Conservation (phyloP, 2,113 vertebrate genomes). For the Notothenia coriiceps region DNA sequence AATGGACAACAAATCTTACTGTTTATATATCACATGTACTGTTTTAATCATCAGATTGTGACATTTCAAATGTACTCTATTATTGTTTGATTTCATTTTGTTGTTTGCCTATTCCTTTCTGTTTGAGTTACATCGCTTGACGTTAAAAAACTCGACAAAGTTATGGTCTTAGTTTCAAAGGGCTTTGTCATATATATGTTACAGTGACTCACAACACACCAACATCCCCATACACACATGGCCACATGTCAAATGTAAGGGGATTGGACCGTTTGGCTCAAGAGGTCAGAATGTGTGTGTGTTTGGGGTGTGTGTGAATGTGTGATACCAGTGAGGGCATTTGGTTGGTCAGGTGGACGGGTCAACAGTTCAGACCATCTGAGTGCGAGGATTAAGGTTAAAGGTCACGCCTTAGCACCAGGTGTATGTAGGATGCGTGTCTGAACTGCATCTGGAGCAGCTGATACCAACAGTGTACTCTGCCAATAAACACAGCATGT, state of each 20-base stretch:
- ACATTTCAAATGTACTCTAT: background rate
- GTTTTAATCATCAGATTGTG: background rate
- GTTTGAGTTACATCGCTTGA: background rate
- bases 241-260: background rate
- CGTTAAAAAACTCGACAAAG: background rate
- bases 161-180: background rate
- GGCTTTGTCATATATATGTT: background rate
- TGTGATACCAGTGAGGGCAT: constrained; percentile 10
- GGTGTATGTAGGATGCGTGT: constrained; percentile 28
- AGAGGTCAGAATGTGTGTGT: constrained; percentile 17
- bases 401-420: constrained; percentile 38
- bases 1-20: background rate
- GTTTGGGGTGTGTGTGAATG: background rate
- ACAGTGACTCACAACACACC: constrained; percentile 4
- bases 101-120: too few relatives aligned
- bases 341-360: constrained; percentile 32
- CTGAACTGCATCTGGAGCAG: constrained; percentile 25
- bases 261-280: constrained; percentile 32
- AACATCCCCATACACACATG: background rate
- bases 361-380: constrained; percentile 58
- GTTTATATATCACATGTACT: background rate
- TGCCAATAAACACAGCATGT: constrained; percentile 29
- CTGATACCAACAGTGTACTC: constrained; percentile 5
- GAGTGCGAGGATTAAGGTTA: constrained; percentile 51
- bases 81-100: background rate